phyloP scores from a whole-genome alignment of 1,140 invertebrate species.

The Hestina assimilis region DNA sequence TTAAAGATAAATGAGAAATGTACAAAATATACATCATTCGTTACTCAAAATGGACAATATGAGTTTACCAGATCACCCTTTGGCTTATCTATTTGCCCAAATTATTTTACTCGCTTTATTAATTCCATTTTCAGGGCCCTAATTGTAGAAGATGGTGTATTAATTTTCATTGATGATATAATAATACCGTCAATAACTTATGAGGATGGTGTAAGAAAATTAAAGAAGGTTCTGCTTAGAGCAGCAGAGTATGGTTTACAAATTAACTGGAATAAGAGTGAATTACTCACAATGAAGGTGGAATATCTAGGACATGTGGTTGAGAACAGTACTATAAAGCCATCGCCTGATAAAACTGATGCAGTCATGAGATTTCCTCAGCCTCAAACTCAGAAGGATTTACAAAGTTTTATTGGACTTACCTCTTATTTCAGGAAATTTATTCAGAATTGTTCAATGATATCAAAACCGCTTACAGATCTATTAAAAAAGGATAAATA shows the following conservation, averaged over 20 bases:
- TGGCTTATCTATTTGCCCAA: constrained; percentile 21
- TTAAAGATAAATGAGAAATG: too few species aligned
- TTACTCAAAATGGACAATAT: constrained; percentile 20
- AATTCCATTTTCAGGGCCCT: constrained; percentile 2
- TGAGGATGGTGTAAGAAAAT: neutral
- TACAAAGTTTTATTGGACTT: constrained; percentile 55
- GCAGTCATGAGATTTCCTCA: constrained; percentile 48
- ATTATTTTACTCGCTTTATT: constrained; percentile 21
- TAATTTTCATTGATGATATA: neutral
- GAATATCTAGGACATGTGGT: constrained; percentile 20
- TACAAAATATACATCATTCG: constrained; percentile 31
- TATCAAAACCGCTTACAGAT: constrained; percentile 47
- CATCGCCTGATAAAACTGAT: constrained; percentile 37
- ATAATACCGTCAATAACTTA: neutral
- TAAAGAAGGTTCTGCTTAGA: neutral
- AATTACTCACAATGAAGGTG: neutral
- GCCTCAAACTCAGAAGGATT: constrained; percentile 31
- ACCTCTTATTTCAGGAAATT: constrained; percentile 55
- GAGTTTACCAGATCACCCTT: constrained; percentile 25
- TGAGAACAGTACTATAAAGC: constrained; percentile 33
- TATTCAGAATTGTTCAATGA: constrained; percentile 45
- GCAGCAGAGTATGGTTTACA: neutral
- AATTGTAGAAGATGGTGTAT: neutral
- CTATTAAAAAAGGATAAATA: constrained; percentile 34
- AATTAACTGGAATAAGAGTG: neutral